phyloP scores from a whole-genome alignment of 1,140 invertebrate genomes.

The Zaprionus lachaisei region DNA sequence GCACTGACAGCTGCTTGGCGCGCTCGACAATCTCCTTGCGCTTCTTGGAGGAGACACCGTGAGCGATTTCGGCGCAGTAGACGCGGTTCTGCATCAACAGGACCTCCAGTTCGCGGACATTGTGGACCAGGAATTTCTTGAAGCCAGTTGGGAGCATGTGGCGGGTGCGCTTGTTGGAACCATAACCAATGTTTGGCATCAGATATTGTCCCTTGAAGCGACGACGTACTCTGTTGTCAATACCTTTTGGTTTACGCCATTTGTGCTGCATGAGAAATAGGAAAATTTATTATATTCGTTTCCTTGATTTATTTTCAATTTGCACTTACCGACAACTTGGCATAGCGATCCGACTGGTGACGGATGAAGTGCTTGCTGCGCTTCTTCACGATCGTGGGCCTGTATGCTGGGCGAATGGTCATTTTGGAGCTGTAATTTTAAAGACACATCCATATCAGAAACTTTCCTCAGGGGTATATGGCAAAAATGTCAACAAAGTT shows the following conservation, averaged over 20 bases:
- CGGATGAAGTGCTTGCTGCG: conserved; percentile 98
- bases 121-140: conserved; percentile 91
- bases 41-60: conserved; percentile 98
- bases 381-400: conserved; percentile 97
- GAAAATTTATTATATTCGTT: neutral
- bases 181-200: conserved; percentile 99
- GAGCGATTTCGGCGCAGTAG: conserved; percentile 98
- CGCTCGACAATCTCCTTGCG: conserved; percentile 98
- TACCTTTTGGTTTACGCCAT: conserved; percentile 92
- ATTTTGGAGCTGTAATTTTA: conserved; percentile 86
- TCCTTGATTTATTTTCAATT: neutral
- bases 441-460: conserved; percentile 10
- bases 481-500: conserved; percentile 62
- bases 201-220: conserved; percentile 99
- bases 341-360: conserved; percentile 98
- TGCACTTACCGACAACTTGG: conserved; percentile 93
- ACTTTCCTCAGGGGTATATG: conserved; percentile 5
- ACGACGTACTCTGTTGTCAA: conserved; percentile 99
- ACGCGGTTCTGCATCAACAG: conserved; percentile 99
- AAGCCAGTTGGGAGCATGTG: conserved; percentile 99
- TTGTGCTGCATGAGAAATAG: conserved; percentile 84
- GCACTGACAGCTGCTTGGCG: conserved; percentile 97
- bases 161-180: conserved; percentile 96
- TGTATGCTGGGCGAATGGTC: conserved; percentile 94
- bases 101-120: conserved; percentile 95